These are phyloP conservation scores for Rachycentron canadum DNA, from an alignment of 2,797 vertebrate species.

Conservation along the genomic window DNA sequence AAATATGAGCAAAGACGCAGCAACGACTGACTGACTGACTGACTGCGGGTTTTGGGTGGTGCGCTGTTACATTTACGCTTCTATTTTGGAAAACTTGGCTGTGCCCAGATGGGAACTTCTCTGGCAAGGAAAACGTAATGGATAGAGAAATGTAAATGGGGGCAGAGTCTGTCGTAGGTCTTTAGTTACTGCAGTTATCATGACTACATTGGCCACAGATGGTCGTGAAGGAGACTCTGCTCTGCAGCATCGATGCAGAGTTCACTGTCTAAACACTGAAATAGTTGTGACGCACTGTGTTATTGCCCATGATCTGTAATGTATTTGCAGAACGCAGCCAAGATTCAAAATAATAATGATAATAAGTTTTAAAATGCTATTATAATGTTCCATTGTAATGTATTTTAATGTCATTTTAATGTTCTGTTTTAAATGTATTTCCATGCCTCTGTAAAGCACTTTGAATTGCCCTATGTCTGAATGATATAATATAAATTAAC, in stretches of 20 bases:
- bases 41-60: slow-evolving; percentile 72
- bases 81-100: slow-evolving; percentile 67
- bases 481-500: too few species aligned
- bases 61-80: slow-evolving; percentile 49
- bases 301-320: not conserved
- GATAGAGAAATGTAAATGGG: slow-evolving; percentile 32
- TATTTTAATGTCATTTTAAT: too few species aligned
- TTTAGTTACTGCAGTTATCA: slow-evolving; percentile 11
- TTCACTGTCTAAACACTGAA: not conserved
- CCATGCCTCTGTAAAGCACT: too few species aligned
- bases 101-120: slow-evolving; percentile 53
- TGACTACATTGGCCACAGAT: not conserved
- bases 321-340: not conserved
- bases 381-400: too few species aligned
- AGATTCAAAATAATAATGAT: not conserved
- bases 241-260: not conserved
- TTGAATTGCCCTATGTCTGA: too few species aligned
- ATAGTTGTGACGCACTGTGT: not conserved
- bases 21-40: slow-evolving; percentile 48
- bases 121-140: slow-evolving; percentile 18
- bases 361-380: too few species aligned
- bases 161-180: not conserved
- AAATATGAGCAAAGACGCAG: slow-evolving; percentile 47
- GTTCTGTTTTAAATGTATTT: too few species aligned
- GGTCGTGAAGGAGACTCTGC: not conserved